Evolutionary conservation across 2,797 vertebrate species (phyloP).

Genomic region (Phrynocephalus forsythii): DNA sequence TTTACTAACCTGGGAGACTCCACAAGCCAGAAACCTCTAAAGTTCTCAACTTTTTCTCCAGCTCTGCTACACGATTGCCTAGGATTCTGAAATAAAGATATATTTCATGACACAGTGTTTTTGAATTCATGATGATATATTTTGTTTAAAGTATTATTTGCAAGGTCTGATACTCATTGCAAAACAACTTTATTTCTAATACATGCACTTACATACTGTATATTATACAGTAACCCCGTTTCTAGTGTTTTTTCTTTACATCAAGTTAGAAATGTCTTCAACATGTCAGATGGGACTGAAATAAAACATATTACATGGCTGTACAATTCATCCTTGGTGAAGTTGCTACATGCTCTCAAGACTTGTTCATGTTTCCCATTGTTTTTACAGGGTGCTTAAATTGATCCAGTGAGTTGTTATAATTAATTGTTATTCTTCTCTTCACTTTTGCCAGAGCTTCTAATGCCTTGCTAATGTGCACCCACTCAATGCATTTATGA

Average conservation of each 20-base stretch:
- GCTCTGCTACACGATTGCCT: slow-evolving; percentile 92
- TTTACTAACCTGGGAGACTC: slow-evolving; percentile 93
- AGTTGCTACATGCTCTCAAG: not conserved
- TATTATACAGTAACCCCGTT: not conserved
- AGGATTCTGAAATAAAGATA: slow-evolving; percentile 85
- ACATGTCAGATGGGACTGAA: not conserved
- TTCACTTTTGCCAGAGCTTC: not conserved
- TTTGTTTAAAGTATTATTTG: not conserved
- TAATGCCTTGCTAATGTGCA: not conserved
- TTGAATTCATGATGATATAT: not conserved
- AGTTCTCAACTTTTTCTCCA: slow-evolving; percentile 96
- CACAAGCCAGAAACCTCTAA: slow-evolving; percentile 96
- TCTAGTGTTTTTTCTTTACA: not conserved
- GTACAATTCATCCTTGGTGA: not conserved
- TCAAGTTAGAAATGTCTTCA: not conserved
- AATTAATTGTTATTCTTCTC: not conserved
- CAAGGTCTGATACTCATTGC: not conserved
- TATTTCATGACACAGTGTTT: not conserved
- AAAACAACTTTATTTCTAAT: not conserved
- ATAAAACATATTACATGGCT: not conserved
- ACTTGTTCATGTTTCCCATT: not conserved
- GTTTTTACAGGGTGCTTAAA: not conserved
- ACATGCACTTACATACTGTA: not conserved
- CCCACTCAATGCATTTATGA: not conserved
- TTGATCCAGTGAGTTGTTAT: not conserved